Percentiles rank a stretch among this genome's conserved stretches.
Evolutionary conservation across 2,113 vertebrate genomes (phyloP).

Genomic region (Mus pahari): DNA sequence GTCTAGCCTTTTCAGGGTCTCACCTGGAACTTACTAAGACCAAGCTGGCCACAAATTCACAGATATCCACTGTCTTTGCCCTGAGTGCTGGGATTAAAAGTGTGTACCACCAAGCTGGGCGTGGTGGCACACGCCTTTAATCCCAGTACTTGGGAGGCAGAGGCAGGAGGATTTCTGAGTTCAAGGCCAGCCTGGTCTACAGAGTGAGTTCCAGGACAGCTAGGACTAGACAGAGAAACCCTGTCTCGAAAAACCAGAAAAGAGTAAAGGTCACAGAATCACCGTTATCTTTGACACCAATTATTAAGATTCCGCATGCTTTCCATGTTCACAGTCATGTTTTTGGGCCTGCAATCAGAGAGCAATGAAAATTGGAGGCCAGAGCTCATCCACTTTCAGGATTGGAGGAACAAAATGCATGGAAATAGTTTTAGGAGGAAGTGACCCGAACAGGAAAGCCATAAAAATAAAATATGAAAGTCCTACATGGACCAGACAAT

Average conservation of each 20-base stretch:
- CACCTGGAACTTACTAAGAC: background rate
- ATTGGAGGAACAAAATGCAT: background rate
- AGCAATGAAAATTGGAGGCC: background rate
- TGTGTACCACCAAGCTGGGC: background rate
- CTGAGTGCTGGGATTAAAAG: background rate
- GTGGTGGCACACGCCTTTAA: too few relatives aligned
- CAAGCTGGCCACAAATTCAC: background rate
- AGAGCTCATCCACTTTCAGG: background rate
- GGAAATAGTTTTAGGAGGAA: constrained; percentile 25
- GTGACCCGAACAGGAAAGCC: background rate
- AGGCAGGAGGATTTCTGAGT: too few relatives aligned
- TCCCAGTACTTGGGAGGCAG: too few relatives aligned
- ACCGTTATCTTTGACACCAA: background rate
- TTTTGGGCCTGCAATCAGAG: background rate
- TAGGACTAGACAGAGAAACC: too few relatives aligned
- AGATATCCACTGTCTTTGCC: background rate
- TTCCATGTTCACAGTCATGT: background rate
- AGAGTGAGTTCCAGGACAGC: too few relatives aligned
- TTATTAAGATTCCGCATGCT: background rate
- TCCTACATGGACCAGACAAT: background rate
- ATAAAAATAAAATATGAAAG: background rate
- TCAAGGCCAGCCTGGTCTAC: too few relatives aligned
- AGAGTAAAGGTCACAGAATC: constrained; percentile 17
- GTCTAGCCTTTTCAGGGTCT: background rate
- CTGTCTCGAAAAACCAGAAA: too few relatives aligned